phyloP scores from a whole-genome alignment of 2,113 vertebrate genomes.

The Dendropsophus ebraccatus region DNA sequence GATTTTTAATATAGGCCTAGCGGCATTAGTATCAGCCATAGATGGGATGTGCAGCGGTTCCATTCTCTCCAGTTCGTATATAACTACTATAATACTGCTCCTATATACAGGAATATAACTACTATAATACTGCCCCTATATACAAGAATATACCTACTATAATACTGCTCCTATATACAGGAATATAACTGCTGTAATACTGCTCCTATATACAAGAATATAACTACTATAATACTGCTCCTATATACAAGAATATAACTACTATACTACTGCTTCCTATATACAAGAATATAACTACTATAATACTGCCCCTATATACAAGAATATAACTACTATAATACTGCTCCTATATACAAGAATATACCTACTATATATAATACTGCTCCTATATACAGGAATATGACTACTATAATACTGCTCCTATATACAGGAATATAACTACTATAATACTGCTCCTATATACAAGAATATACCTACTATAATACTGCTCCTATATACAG shows the following conservation, averaged over 20 bases:
- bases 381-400: background rate
- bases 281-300: background rate
- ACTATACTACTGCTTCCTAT: background rate
- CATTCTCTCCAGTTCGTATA: no score
- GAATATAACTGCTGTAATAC: slow-evolving; percentile 12
- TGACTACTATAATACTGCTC: background rate
- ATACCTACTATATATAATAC: background rate
- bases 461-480: background rate
- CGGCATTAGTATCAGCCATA: no score
- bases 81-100: background rate
- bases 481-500: background rate
- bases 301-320: background rate
- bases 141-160: no score
- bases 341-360: background rate
- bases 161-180: no score
- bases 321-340: background rate
- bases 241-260: background rate
- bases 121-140: background rate
- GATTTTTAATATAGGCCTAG: no score
- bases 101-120: background rate
- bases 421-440: background rate
- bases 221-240: slow-evolving; percentile 3
- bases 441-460: background rate
- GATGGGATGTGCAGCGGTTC: no score
- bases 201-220: background rate